Evolutionary conservation across 1,140 invertebrate species (phyloP).

Genomic region (Solenopsis fugax): DNA sequence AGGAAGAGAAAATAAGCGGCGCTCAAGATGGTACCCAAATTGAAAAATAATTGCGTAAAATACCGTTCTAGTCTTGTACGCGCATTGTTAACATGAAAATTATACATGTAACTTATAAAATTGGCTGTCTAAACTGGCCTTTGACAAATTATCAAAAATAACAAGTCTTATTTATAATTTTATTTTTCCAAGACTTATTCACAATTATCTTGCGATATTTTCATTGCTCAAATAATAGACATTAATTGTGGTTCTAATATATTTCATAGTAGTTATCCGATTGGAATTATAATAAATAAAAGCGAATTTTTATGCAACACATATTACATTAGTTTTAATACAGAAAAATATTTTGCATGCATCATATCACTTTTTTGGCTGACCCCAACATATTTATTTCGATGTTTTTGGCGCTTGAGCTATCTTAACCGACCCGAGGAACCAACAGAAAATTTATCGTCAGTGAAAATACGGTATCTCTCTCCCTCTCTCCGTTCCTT

Average conservation of each 20-base stretch:
- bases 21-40: slow-evolving; percentile 5
- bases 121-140: not conserved
- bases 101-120: not conserved
- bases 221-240: not conserved
- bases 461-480: not conserved
- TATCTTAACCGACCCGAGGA: not conserved
- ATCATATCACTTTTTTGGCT: not conserved
- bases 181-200: not conserved
- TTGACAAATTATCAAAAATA: not conserved
- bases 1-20: slow-evolving; percentile 16
- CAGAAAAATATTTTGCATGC: not conserved
- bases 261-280: not conserved
- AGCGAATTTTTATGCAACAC: not conserved
- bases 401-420: not conserved
- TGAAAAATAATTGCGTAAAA: slow-evolving; percentile 37
- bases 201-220: too few species aligned
- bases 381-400: slow-evolving; percentile 35
- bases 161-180: not conserved
- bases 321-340: not conserved
- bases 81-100: not conserved
- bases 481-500: not conserved
- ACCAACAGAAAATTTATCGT: slow-evolving; percentile 24
- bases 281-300: not conserved
- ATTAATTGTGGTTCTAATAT: not conserved
- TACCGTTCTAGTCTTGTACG: slow-evolving; percentile 16